These are phyloP conservation scores for Teinopalpus imperialis DNA, from an alignment of 2,888 invertebrate genomes.

Conservation along the genomic window DNA sequence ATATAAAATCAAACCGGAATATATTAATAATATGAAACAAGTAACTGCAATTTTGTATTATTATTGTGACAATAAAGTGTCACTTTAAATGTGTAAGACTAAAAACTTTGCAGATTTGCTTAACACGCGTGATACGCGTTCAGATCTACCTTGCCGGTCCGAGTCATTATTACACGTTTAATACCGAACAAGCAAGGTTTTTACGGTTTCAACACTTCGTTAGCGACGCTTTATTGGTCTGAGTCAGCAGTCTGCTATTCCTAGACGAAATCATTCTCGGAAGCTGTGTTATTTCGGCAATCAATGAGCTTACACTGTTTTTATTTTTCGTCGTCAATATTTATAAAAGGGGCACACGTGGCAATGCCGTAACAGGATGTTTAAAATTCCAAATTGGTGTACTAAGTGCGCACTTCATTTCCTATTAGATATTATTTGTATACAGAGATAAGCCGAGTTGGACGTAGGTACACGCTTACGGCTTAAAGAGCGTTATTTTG, in stretches of 20 bases:
- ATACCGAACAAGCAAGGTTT: no score
- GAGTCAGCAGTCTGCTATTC: no score
- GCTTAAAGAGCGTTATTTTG: slow-evolving; percentile 63
- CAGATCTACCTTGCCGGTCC: no score
- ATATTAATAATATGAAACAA: no score
- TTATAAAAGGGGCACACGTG: slow-evolving; percentile 67
- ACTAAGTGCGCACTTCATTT: slow-evolving; percentile 70
- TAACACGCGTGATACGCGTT: no score
- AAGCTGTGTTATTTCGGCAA: slow-evolving; percentile 38
- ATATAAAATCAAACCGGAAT: no score
- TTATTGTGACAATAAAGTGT: no score
- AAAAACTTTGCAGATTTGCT: background rate
- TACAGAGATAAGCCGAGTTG: slow-evolving; percentile 60
- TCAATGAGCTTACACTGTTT: slow-evolving; percentile 55
- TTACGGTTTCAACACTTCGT: no score
- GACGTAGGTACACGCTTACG: slow-evolving; percentile 39
- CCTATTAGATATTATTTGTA: slow-evolving; percentile 72
- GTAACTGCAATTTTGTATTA: no score
- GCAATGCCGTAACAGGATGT: slow-evolving; percentile 73
- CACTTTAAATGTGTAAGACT: no score
- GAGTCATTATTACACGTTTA: no score
- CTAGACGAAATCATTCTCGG: slow-evolving; percentile 28
- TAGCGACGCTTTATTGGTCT: no score
- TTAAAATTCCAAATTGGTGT: slow-evolving; percentile 62
- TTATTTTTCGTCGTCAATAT: slow-evolving; percentile 63